Percentiles rank a stretch among this genome's conserved stretches.
Evolutionary conservation across 2,113 vertebrate genomes (phyloP).

Genomic region (Muntiacus reevesi): DNA sequence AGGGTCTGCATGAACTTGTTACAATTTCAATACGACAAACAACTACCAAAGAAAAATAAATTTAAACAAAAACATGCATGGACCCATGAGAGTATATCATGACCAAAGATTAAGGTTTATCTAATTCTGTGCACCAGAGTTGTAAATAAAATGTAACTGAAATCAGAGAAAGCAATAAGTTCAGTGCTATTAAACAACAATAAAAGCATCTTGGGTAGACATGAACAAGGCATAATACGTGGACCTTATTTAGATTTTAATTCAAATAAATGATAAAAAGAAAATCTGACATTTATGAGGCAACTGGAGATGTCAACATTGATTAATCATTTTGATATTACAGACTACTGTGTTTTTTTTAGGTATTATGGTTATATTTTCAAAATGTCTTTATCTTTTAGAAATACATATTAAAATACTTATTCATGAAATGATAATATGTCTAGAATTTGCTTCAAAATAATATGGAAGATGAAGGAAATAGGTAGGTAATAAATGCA

Average conservation of each 20-base stretch:
- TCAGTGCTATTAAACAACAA: not conserved
- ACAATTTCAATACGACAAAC: not conserved
- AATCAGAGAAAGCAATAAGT: not conserved
- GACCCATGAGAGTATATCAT: not conserved
- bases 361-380: not conserved
- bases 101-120: not conserved
- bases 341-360: not conserved
- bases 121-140: not conserved
- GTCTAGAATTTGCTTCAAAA: constrained; percentile 31
- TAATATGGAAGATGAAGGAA: not conserved
- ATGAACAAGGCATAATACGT: not conserved
- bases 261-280: not conserved
- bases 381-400: not conserved
- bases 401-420: constrained; percentile 6
- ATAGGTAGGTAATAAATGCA: not conserved
- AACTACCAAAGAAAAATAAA: not conserved
- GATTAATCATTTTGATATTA: not conserved
- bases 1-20: not conserved
- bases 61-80: not conserved
- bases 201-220: not conserved
- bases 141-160: not conserved
- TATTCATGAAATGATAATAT: not conserved
- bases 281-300: not conserved
- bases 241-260: not conserved
- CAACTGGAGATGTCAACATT: not conserved